Base-by-base conservation (phyloP, 2,113 vertebrate genomes). In the Bufo bufo region DNA sequence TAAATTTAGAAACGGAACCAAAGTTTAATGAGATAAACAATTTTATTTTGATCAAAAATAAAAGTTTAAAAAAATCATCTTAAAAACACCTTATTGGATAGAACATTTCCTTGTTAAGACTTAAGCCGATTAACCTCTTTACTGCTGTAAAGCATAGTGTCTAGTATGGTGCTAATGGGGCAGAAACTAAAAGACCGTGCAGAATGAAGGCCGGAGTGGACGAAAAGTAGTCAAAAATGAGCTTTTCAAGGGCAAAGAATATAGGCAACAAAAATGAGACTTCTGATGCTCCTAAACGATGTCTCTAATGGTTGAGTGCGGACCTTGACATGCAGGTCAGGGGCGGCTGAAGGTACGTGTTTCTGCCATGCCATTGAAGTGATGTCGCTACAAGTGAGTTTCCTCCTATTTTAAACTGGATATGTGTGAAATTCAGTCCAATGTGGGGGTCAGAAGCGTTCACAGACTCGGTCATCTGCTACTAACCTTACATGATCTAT, bases 11-110 rank as follows among this genome's bases (percentile, higher is more conserved):
- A 81, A 3, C 1, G 19, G 47, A 69, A 33, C 8, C 4, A 10
- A 72, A 19, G 14, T 16, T 71, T 54, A 63, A 85, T 85, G 56
- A 61, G 75, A 77, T 77, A 63, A 61, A 85, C 56, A 77, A 16
- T 54, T 85, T 85, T 77, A 63, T 77, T 85, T 85, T 77, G 71
- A 75, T 58, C 84, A 85, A 85, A 65, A 85, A 85, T 49, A 10
- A n/a, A 82, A 79, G 49, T n/a, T 12, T 14, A 49, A 50, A 82
- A 82, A 82, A 82, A 45, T 20, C 33, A 82, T 50, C 58, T 49
- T 82, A 82, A 13, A 82, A 82, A 82, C 80, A 82, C 59, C 14
- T 80, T 33, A 33, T 54, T 4, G 23, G 13, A 19, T 82, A n/a
- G 43, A 82, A 49, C 16, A n/a, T 49, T 82, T 82, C 20, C 10